Evolutionary conservation across 1,140 invertebrate species (phyloP), one percentile per base, ranked within the genome.

Genomic region (Matsumurasca onukii): DNA sequence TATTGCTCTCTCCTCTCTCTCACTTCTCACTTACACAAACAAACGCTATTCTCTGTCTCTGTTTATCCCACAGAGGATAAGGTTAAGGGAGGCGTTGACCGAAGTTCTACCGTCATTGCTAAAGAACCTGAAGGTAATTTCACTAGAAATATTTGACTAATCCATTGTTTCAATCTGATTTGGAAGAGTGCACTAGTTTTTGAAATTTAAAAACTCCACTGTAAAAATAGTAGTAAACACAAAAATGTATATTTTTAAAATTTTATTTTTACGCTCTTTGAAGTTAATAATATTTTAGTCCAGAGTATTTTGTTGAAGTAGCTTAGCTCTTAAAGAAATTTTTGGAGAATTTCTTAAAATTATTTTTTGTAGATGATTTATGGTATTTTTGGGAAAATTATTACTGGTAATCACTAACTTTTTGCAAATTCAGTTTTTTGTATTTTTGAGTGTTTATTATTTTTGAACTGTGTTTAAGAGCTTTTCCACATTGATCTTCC

Each of bases 51-150:
- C 24, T 69, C 68, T 69, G 61, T 69, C 31, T 66, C 24, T 71
- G 55, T 59, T 59, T 59, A 25, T 31, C 51, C 34, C 61, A 48
- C 82, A 89, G 88, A 93, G 85, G 91, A 94, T 84, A 93, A 93
- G 86, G 52, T 69, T 65, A 94, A 94, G 82, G 87, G 86, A 82
- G 91, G 89, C 78, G 92, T 94, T 82, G 93, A 95, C 84, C 89
- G 93, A 81, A 93, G 92, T 82, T 93, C 92, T 81, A 95, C 93
- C 77, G 93, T 95, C 78, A 94, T 95, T 83, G 92, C 92, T 80
- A 94, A 94, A 89, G 93, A 95, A 78, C 90, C 92, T 75, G 90
- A 92, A 91, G 92, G 91, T 87, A 91, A 89, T 76, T 73, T 51
- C 64, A 71, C 27, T 30, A 69, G 24, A 34, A 31, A 27, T 59